phyloP scores from a whole-genome alignment of 2,888 invertebrate species.

The Laspeyria flexula region DNA sequence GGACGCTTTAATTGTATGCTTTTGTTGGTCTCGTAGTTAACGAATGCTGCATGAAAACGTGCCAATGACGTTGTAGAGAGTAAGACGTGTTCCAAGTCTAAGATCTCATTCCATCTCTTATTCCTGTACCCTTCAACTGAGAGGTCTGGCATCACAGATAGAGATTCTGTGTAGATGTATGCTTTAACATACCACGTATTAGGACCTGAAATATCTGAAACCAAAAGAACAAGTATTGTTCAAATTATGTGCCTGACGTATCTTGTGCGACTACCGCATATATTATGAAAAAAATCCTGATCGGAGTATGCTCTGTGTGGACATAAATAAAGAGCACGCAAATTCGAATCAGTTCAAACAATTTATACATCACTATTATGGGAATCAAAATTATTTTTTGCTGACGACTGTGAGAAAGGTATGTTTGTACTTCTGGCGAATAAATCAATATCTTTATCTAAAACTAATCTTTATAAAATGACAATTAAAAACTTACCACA shows the following conservation, averaged over 20 bases:
- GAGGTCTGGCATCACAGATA: conserved; percentile 72
- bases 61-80: conserved; percentile 57
- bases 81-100: conserved; percentile 57
- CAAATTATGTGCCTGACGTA: too few species aligned
- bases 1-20: conserved; percentile 21
- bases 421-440: too few species aligned
- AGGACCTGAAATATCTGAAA: conserved; percentile 56
- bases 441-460: too few species aligned
- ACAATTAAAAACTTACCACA: conserved; percentile 38
- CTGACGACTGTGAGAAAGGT: too few species aligned
- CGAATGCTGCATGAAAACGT: conserved; percentile 68
- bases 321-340: too few species aligned
- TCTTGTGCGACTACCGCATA: too few species aligned
- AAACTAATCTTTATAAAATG: not conserved
- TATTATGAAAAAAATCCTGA: too few species aligned
- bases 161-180: conserved; percentile 56
- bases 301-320: too few species aligned
- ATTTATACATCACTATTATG: too few species aligned
- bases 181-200: conserved; percentile 62
- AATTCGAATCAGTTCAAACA: too few species aligned
- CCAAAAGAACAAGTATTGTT: too few species aligned
- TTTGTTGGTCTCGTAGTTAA: conserved; percentile 61
- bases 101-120: conserved; percentile 42
- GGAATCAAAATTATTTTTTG: too few species aligned
- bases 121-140: conserved; percentile 57